Evolutionary conservation across 2,113 vertebrate species (phyloP), one percentile per base, ranked within the genome.

Genomic region (Ictalurus punctatus): DNA sequence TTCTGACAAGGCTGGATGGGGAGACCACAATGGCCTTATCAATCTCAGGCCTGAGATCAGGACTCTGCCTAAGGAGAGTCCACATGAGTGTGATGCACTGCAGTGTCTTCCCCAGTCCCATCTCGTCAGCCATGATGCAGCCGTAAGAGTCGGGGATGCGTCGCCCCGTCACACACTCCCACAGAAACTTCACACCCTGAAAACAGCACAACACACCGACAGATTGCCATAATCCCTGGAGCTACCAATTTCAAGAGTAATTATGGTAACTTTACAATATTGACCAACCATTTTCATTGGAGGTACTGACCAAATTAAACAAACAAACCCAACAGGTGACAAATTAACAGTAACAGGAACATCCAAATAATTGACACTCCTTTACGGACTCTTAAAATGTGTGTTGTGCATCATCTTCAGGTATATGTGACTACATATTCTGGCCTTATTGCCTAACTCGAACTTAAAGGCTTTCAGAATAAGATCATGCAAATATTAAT

Each of bases 121-220:
- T 99, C 93, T 99, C 98, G 0, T 99, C 98, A 6, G 98, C 98
- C 98, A 99, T 99, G 93, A 99, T 99, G 91, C 98, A 99, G 91
- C 98, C 98, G 0, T 96, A 96, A 3, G 98, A 98, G 3, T 95
- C 96, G 0, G 96, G 91, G 88, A 99, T 97, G 40, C 97, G 95
- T 23, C 96, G 93, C 40, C 98, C 96, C 0, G 97, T 99, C 93
- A 99, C 98, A 86, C 98, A 99, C 37, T 99, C 98, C 98, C 98
- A 99, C 44, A 99, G 95, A 94, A 99, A 99, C 92, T 97, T 98
- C 89, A 99, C 98, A 65, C 98, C 98, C 98, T 99, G 30, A 78
- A 74, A 17, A 86, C 76, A 86, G 44, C 58, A 83, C 34, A 83
- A 67, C 21, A 84, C 30, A n/a, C 0, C 27, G 21, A 25, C 5